phyloP scores from a whole-genome alignment of 2,113 vertebrate genomes.

The Puma concolor region DNA sequence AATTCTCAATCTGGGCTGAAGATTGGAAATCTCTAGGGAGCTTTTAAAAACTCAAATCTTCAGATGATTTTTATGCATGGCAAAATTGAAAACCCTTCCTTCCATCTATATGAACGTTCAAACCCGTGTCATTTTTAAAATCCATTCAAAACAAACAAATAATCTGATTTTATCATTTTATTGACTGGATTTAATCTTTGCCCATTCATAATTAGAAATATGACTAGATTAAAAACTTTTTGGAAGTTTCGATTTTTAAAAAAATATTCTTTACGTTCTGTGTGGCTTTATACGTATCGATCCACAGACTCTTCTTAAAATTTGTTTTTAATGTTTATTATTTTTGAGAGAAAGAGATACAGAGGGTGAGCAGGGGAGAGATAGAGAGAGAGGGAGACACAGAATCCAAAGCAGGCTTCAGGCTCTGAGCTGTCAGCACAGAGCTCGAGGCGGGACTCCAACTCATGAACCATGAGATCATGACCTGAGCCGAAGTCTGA shows the following conservation, averaged over 20 bases:
- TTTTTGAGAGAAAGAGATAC: no score
- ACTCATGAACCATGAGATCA: no score
- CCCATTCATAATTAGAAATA: not conserved
- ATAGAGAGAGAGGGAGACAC: no score
- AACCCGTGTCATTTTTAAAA: not conserved
- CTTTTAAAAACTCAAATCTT: not conserved
- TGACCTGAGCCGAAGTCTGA: no score
- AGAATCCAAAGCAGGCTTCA: no score
- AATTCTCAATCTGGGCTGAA: not conserved
- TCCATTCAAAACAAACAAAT: not conserved
- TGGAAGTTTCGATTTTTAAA: not conserved
- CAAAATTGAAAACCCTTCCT: not conserved
- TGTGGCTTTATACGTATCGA: not conserved
- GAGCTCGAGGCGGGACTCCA: no score
- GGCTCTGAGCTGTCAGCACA: no score
- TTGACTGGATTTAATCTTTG: not conserved
- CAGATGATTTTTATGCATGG: not conserved
- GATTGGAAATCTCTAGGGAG: not conserved
- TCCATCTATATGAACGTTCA: not conserved
- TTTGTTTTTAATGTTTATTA: no score
- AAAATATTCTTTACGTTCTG: not conserved
- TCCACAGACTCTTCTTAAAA: not conserved
- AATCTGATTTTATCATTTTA: not conserved
- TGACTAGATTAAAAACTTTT: not conserved
- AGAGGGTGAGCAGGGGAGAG: no score